Percentiles rank a stretch among this genome's conserved stretches.
Evolutionary conservation across 1,140 invertebrate species (phyloP).

Genomic region (Neuroterus valhalla): DNA sequence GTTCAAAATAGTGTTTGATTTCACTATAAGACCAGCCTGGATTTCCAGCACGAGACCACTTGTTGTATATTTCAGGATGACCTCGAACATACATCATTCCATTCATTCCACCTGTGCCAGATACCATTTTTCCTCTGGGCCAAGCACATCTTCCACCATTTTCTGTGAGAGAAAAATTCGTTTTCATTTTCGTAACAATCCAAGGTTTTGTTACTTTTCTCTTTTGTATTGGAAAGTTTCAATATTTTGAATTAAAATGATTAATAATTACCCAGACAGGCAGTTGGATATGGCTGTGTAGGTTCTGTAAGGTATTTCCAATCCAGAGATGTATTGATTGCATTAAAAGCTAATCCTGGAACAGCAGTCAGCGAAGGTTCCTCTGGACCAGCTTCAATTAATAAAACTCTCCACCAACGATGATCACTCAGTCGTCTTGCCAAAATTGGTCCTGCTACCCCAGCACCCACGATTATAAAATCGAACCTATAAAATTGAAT

Average conservation of each 20-base stretch:
- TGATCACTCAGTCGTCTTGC: slow-evolving; percentile 75
- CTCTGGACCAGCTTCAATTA: slow-evolving; percentile 85
- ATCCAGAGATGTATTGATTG: slow-evolving; percentile 77
- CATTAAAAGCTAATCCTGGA: slow-evolving; percentile 79
- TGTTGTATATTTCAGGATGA: slow-evolving; percentile 83
- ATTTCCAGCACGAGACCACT: slow-evolving; percentile 85
- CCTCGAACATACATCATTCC: slow-evolving; percentile 88
- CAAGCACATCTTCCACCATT: slow-evolving; percentile 80
- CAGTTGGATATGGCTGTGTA: slow-evolving; percentile 73
- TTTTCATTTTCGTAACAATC: slow-evolving; percentile 38
- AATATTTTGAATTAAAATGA: neutral
- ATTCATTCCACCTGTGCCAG: slow-evolving; percentile 83
- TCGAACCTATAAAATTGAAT: slow-evolving; percentile 68
- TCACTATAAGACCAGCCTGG: slow-evolving; percentile 91
- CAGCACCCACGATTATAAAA: slow-evolving; percentile 77
- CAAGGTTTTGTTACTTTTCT: too few species aligned
- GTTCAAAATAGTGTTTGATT: slow-evolving; percentile 78
- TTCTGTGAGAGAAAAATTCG: slow-evolving; percentile 60
- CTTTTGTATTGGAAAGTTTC: neutral
- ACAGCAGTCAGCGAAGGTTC: slow-evolving; percentile 82
- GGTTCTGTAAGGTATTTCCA: slow-evolving; percentile 79
- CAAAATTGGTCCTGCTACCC: slow-evolving; percentile 80
- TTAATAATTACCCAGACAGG: slow-evolving; percentile 63
- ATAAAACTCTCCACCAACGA: slow-evolving; percentile 70
- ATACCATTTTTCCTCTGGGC: slow-evolving; percentile 84